Evolutionary conservation across 37 sponge, comb jelly and placozoan genomes (phyloP), one percentile per base, ranked within the genome.

Genomic region (Halisarca cf. caerulea): DNA sequence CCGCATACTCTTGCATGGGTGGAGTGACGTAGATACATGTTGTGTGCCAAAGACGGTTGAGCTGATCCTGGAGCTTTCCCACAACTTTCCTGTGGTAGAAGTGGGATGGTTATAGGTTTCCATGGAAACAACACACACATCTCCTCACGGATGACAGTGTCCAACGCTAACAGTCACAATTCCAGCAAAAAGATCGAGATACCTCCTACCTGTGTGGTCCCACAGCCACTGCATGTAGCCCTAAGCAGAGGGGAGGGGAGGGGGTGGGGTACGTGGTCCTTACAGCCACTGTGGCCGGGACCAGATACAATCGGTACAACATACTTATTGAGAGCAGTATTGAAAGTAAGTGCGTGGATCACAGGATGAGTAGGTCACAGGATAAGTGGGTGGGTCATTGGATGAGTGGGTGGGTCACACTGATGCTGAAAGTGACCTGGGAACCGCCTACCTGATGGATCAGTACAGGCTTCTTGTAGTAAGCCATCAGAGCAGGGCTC

Each of bases 111-210:
- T 35, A 36, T 23, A 23, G 32, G 59, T 79, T 33, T 7, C 25
- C 18, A 74, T 47, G 6, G 51, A 14, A 47, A 47, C 11, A 14
- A 11, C 6, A 47, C 11, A 47, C 11, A 47, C 9, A 6, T 11
- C 6, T 47, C 79, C 92, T 85, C 51, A 89, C 91, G 95, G 96
- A 70, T 97, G 98, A 68, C 89, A 93, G 87, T 98, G 98, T 27
- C 98, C 98, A 0, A 93, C 98, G 54, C 96, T 84, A 59, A 98
- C 92, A 35, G 98, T 98, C 21, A 93, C 94, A 23, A 98, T 98
- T 2, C 96, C 96, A 58, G 88, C 90, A 60, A 95, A 82, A 9
- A 98, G 87, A 69, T 98, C 98, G 17, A 98, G 95, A 59, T 95
- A 98, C 24, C 95, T 80, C 39, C 69, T 84, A 14, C 95, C 95